phyloP scores from a whole-genome alignment of 2,888 invertebrate species.

The Luffia ferchaultella region DNA sequence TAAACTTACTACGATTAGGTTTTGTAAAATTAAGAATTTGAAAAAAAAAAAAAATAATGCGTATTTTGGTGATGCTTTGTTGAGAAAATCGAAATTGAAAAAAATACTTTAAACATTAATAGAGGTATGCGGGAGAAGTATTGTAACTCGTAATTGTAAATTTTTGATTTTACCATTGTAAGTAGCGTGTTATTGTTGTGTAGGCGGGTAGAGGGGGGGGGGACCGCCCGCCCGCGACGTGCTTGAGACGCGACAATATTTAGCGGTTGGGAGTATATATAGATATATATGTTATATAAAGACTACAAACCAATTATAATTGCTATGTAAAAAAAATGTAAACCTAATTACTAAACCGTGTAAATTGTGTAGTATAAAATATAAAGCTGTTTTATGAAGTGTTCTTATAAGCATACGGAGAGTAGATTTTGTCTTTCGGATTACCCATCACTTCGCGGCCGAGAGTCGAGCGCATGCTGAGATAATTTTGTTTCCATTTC shows the following conservation, averaged over 20 bases:
- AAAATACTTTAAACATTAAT: not conserved
- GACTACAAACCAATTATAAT: slow-evolving; percentile 59
- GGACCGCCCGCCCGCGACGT: slow-evolving; percentile 24
- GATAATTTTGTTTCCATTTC: too few relatives aligned
- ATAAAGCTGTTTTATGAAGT: slow-evolving; percentile 60
- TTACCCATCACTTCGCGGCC: not conserved
- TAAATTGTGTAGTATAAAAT: slow-evolving; percentile 64
- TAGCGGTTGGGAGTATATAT: slow-evolving; percentile 58
- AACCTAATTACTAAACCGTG: slow-evolving; percentile 53
- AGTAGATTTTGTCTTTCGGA: slow-evolving; percentile 17
- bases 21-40: not conserved
- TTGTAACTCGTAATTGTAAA: not conserved
- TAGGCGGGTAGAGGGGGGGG: too few relatives aligned
- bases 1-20: not conserved
- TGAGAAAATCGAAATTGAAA: too few relatives aligned
- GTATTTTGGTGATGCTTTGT: not conserved
- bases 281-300: slow-evolving; percentile 49
- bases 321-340: slow-evolving; percentile 64
- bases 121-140: not conserved
- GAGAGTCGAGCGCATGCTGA: not conserved
- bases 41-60: not conserved
- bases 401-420: slow-evolving; percentile 56
- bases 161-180: slow-evolving; percentile 38
- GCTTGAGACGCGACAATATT: slow-evolving; percentile 65
- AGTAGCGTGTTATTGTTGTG: slow-evolving; percentile 37